Conservation (phyloP, 2,888 invertebrate species). For the Trachelus stipa region DNA sequence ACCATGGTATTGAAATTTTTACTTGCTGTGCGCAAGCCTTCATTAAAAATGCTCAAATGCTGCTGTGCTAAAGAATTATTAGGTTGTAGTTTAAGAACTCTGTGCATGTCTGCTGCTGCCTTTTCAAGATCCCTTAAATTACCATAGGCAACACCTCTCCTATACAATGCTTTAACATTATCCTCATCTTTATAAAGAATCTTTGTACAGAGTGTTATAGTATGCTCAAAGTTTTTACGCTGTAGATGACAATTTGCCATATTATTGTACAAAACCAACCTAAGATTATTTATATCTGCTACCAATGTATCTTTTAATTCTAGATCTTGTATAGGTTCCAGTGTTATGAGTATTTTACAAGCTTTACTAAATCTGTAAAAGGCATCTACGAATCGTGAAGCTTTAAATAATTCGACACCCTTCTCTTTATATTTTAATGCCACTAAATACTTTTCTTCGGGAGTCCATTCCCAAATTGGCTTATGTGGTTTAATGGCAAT, state of each 20-base stretch:
- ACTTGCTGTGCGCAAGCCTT: conserved; percentile 72
- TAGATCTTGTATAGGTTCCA: conserved; percentile 68
- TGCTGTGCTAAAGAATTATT: conserved; percentile 74
- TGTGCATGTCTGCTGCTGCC: conserved; percentile 73
- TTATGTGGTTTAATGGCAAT: conserved; percentile 67
- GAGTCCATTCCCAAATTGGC: conserved; percentile 71
- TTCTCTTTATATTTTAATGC: conserved; percentile 70
- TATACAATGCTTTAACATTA: conserved; percentile 69
- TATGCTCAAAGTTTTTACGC: conserved; percentile 75
- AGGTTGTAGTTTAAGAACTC: conserved; percentile 72
- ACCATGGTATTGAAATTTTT: conserved; percentile 72
- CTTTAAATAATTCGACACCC: conserved; percentile 76
- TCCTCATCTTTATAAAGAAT: conserved; percentile 63
- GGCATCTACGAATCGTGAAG: conserved; percentile 74
- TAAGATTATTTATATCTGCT: conserved; percentile 70
- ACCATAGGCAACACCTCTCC: conserved; percentile 68
- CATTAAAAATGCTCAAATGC: conserved; percentile 71
- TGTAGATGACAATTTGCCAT: conserved; percentile 85
- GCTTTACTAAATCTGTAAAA: conserved; percentile 80
- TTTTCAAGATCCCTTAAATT: conserved; percentile 75
- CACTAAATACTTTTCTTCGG: conserved; percentile 68
- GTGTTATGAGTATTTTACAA: conserved; percentile 78
- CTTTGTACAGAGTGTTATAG: conserved; percentile 72
- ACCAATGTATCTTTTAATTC: conserved; percentile 68
- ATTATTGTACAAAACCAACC: conserved; percentile 82